A percentile compares a stretch with the other conserved stretches of the same genome.
Evolutionary conservation across 37 sponge, comb jelly and placozoan species (phyloP).

Genomic region (Theonella swinhoei): DNA sequence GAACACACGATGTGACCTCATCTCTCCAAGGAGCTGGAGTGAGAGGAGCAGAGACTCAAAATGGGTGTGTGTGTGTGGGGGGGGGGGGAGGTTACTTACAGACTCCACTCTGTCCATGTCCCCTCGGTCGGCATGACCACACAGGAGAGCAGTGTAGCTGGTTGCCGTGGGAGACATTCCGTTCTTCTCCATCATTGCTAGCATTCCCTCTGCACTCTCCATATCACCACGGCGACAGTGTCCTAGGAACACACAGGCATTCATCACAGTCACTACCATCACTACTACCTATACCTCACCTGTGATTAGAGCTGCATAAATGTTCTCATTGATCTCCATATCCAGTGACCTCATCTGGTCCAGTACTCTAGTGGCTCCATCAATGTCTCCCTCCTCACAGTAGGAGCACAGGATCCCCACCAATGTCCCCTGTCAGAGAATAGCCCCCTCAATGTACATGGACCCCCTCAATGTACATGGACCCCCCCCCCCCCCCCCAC

Average conservation of each 20-base stretch:
- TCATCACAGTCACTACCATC: not conserved
- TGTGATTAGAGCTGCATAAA: not conserved
- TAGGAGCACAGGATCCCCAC: conserved; percentile 12
- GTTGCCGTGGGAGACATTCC: conserved; percentile 2
- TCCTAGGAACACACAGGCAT: conserved; percentile 37
- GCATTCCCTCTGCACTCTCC: conserved; percentile 13
- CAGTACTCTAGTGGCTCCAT: conserved; percentile 30
- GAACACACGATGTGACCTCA: conserved; percentile 28
- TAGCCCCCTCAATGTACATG: too few species aligned
- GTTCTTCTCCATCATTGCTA: conserved; percentile 21
- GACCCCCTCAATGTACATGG: too few species aligned
- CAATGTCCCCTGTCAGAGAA: conserved; percentile 31
- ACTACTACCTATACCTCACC: not conserved
- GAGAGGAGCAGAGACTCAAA: too few species aligned
- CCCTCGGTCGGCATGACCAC: conserved; percentile 48
- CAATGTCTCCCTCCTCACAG: conserved; percentile 43
- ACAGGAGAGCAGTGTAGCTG: conserved; percentile 38
- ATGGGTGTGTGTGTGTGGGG: too few species aligned
- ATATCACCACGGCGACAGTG: conserved; percentile 41
- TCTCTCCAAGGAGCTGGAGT: conserved; percentile 14
- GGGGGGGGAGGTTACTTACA: too few species aligned
- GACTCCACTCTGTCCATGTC: conserved; percentile 15
- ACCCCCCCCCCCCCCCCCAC: too few species aligned
- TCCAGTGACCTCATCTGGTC: conserved; percentile 41
- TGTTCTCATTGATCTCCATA: conserved; percentile 40